These are phyloP conservation scores for Chrysomela aeneicollis DNA, from an alignment of 2,888 invertebrate genomes.

Conservation along the genomic window DNA sequence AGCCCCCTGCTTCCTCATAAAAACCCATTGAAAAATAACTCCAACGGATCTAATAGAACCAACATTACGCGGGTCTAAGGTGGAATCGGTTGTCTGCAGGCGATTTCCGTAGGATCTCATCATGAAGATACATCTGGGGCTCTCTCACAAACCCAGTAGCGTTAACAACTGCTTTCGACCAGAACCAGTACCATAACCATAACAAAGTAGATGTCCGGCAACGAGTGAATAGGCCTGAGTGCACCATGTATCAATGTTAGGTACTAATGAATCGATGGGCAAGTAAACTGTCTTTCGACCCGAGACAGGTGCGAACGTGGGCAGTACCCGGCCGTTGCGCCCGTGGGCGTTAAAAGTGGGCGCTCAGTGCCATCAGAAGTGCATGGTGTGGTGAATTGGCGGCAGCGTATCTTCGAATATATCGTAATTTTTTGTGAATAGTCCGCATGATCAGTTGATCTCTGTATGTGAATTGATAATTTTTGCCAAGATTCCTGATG, in stretches of 20 bases:
- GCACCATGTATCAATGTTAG: conserved; percentile 25
- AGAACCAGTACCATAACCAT: conserved; percentile 14
- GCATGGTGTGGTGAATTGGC: background rate
- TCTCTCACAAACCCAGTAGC: conserved; percentile 17
- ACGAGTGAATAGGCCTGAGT: conserved; percentile 16
- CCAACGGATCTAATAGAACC: no score
- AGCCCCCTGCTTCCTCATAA: no score
- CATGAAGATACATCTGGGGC: background rate
- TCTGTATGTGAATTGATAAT: no score
- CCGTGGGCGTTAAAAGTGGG: conserved; percentile 19
- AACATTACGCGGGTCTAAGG: no score
- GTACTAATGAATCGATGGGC: conserved; percentile 46
- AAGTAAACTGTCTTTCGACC: conserved; percentile 43
- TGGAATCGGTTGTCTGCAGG: no score
- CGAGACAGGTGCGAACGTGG: conserved; percentile 50
- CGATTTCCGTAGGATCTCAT: background rate
- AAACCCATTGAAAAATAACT: no score
- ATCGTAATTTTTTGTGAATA: no score
- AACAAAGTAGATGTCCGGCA: conserved; percentile 18
- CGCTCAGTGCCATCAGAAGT: conserved; percentile 8
- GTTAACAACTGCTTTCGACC: conserved; percentile 6
- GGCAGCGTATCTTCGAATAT: background rate
- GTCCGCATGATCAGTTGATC: no score
- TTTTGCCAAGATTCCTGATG: no score
- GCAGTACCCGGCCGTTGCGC: conserved; percentile 38